phyloP scores from a whole-genome alignment of 2,888 invertebrate species.

The Rhagonycha fulva region DNA sequence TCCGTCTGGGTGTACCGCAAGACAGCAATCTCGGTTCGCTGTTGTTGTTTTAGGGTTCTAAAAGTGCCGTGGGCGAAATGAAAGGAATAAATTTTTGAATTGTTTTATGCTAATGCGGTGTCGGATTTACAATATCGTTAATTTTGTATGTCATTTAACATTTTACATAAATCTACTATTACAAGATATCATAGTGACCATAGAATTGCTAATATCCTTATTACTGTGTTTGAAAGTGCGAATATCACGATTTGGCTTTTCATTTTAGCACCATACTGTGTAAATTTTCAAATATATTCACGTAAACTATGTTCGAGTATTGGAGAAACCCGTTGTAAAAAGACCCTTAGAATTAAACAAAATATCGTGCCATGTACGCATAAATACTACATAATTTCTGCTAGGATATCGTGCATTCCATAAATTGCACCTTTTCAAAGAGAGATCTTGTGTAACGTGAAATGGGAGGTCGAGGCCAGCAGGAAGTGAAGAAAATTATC shows the following conservation, averaged over 20 bases:
- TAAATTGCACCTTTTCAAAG: constrained; percentile 13
- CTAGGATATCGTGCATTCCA: constrained; percentile 9
- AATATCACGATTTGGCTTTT: constrained; percentile 23
- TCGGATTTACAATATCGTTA: background rate
- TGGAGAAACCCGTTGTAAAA: background rate
- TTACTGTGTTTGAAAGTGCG: constrained; percentile 25
- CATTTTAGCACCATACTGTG: constrained; percentile 10
- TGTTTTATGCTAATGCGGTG: background rate
- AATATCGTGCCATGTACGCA: constrained; percentile 3
- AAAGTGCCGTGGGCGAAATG: background rate
- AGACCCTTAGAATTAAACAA: background rate
- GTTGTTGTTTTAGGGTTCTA: background rate
- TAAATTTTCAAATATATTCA: background rate
- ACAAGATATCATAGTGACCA: constrained; percentile 12
- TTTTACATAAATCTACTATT: constrained; percentile 10
- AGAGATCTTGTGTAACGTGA: constrained; percentile 9
- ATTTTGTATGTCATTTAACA: background rate
- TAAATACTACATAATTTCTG: constrained; percentile 8
- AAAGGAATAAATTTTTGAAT: background rate
- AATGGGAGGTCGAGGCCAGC: constrained; percentile 16
- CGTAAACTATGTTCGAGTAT: background rate
- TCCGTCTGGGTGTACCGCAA: background rate
- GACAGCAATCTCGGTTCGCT: background rate
- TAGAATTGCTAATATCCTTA: constrained; percentile 21
- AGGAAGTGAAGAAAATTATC: constrained; percentile 10